Base-by-base conservation (phyloP, 1,140 invertebrate species). In the Diorhabda carinulata region DNA sequence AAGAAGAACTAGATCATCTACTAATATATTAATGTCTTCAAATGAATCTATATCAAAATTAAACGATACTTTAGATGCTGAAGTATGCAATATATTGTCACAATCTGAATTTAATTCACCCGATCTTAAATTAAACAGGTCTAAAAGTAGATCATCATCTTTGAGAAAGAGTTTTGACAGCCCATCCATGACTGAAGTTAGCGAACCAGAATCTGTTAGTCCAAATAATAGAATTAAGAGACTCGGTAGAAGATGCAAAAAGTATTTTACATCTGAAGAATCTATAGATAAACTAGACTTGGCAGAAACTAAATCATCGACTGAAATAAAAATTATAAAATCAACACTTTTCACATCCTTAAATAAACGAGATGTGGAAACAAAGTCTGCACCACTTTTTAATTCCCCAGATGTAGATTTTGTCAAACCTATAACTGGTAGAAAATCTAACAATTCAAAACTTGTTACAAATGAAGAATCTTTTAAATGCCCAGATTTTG, bases 21-120 rank as follows among this genome's bases (percentile, higher is more conserved):
- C 45, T 6, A 52, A 52, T 9, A 52, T 52, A 52, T 52, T 9
- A 52, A 52, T 52, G 5, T 40, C n/a, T 60, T 60, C 40, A 25
- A 60, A 60, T 60, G 59, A 60, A 7, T 42, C 40, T 40, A 25
- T 60, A 41, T 40, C 41, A 60, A 60, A 60, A 60, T 42, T 40
- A 60, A 42, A 60, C 40, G 40, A 60, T 40, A 6, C 45, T 52
- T 52, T 52, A 52, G 45, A 52, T 52, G 45, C 45, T 52, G 45
- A 52, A 52, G 45, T 52, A 9, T 52, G 45, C 45, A 52, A 52
- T 52, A 52, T 52, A 6, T 9, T 52, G 45, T 52, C 45, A 52
- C 8, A 52, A 1, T 52, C 45, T 6, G 45, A 52, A 52, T 6
- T 9, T 52, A 52, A 52, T 52, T 6, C 5, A 6, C 2, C 45